A percentile compares a stretch with the other conserved stretches of the same genome.
phyloP scores from a whole-genome alignment of 2,888 invertebrate genomes.

The Pedicia rivosa region DNA sequence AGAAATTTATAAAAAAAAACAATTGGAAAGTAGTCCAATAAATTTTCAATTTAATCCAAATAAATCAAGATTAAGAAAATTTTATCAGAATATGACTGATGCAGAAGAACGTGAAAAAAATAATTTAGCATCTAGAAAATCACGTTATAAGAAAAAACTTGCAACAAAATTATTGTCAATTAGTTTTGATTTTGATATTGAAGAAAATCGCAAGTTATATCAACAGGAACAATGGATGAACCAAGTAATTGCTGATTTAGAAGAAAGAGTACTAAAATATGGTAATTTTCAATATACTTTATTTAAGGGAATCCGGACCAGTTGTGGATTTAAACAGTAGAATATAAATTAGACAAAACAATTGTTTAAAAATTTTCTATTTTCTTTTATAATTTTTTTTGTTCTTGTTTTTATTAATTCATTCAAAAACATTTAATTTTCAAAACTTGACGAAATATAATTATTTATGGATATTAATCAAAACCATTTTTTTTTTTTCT shows the following conservation, averaged over 20 bases:
- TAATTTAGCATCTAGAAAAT: constrained; percentile 2
- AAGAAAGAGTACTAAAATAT: not conserved
- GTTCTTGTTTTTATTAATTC: no score
- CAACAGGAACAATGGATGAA: constrained; percentile 3
- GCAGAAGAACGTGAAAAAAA: constrained; percentile 1
- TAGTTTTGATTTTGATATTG: constrained; percentile 1
- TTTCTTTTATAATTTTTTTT: no score
- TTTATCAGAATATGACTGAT: not conserved
- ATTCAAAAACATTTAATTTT: no score
- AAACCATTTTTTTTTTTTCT: no score
- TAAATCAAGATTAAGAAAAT: constrained; percentile 1
- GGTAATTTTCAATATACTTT: no score
- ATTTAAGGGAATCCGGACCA: no score
- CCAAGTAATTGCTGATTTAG: not conserved
- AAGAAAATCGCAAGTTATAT: constrained; percentile 1
- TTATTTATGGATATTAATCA: no score
- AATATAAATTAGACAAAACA: no score
- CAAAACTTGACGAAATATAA: no score
- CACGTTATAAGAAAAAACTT: constrained; percentile 1
- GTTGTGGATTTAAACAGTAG: no score
- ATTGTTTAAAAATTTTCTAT: no score
- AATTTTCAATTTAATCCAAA: not conserved
- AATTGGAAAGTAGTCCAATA: not conserved
- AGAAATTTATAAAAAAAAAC: not conserved
- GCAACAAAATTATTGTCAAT: not conserved